phyloP scores from a whole-genome alignment of 2,797 vertebrate species.

The Cebuella pygmaea region DNA sequence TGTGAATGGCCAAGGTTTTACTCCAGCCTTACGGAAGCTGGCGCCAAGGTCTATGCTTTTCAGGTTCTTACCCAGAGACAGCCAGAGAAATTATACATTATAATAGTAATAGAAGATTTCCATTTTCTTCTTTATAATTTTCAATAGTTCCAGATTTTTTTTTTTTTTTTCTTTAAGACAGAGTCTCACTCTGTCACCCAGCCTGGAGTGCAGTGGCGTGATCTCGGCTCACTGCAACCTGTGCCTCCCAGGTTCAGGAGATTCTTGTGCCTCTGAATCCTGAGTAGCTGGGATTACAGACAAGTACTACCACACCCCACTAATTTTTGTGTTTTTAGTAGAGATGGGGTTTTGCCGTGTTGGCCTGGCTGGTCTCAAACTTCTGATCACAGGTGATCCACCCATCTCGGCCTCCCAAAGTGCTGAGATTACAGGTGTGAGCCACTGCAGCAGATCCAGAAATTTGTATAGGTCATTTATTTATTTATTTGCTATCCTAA shows the following conservation, averaged over 20 bases:
- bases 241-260: neutral
- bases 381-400: neutral
- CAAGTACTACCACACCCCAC: no score
- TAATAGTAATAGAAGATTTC: neutral
- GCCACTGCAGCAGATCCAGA: neutral
- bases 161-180: no score
- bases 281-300: neutral
- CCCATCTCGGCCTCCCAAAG: neutral
- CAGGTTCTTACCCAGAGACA: neutral
- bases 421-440: neutral
- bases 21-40: neutral
- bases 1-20: neutral
- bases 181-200: neutral
- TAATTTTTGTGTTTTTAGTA: no score
- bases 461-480: neutral
- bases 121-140: neutral
- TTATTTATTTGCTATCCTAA: neutral
- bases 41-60: neutral
- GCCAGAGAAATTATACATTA: rapidly evolving
- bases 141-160: neutral
- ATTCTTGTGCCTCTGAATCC: neutral
- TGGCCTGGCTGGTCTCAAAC: neutral
- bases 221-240: neutral
- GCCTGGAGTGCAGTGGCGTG: rapidly evolving
- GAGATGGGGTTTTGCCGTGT: neutral